Evolutionary conservation across 2,797 vertebrate genomes (phyloP).

Genomic region (Nyctalus aviator): DNA sequence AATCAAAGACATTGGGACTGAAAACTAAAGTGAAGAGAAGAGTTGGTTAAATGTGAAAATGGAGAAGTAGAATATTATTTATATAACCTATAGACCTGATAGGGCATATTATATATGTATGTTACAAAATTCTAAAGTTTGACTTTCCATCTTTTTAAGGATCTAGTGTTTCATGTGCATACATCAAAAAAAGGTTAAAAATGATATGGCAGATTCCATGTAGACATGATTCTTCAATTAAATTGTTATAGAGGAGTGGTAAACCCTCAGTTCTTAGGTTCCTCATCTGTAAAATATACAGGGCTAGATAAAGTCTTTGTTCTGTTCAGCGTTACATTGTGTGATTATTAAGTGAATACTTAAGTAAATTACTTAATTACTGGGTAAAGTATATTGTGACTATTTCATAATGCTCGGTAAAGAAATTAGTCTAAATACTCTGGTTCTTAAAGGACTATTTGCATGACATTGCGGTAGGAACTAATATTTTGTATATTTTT

Average conservation of each 20-base stretch:
- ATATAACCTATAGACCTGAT: not conserved
- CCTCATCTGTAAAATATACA: not conserved
- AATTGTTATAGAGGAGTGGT: not conserved
- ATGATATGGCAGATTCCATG: not conserved
- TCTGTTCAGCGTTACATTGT: not conserved
- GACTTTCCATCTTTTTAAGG: not conserved
- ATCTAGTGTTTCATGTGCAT: not conserved
- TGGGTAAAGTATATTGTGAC: not conserved
- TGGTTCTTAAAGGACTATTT: not conserved
- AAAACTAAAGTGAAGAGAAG: not conserved
- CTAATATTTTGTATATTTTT: not conserved
- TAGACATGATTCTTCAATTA: not conserved
- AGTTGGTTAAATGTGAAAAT: not conserved
- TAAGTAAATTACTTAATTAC: not conserved
- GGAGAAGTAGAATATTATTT: not conserved
- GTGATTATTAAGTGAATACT: slow-evolving; percentile 4
- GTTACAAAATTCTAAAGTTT: not conserved
- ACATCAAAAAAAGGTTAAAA: not conserved
- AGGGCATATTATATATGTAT: not conserved
- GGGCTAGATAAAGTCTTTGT: not conserved
- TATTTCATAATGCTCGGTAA: not conserved
- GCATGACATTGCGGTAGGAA: not conserved
- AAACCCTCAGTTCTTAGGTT: not conserved
- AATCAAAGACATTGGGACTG: not conserved
- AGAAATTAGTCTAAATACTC: not conserved